Evolutionary conservation across 1,140 invertebrate genomes (phyloP).

Genomic region (Drosophila cardini): DNA sequence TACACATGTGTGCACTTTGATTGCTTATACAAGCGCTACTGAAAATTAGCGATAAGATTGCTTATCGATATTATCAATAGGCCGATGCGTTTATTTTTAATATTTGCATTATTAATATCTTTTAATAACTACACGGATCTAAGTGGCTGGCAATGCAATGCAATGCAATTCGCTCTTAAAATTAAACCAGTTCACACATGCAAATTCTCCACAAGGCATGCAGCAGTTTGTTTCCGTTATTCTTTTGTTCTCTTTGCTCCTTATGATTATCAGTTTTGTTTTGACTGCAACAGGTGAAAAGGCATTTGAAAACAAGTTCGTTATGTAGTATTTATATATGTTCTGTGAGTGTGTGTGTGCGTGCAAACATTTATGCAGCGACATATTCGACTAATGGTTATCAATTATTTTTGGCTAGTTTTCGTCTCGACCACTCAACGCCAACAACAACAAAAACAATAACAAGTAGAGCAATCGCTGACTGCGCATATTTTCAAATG

Average conservation of each 20-base stretch:
- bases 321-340: too few species aligned
- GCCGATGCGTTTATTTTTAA: background rate
- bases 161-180: background rate
- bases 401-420: constrained; percentile 20
- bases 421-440: background rate
- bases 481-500: constrained; percentile 26
- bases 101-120: constrained; percentile 3
- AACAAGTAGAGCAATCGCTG: constrained; percentile 1
- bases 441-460: constrained; percentile 20
- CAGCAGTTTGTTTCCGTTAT: background rate
- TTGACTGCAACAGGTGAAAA: constrained; percentile 48
- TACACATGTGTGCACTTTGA: constrained; percentile 7
- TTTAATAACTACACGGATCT: too few species aligned
- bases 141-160: too few species aligned
- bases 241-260: background rate
- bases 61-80: constrained; percentile 32
- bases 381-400: constrained; percentile 23
- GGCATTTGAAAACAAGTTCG: constrained; percentile 62
- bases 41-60: constrained; percentile 21
- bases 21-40: constrained; percentile 20
- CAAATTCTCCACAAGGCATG: constrained; percentile 40
- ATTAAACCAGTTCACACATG: constrained; percentile 15
- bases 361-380: constrained; percentile 4
- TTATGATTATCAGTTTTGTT: constrained; percentile 23
- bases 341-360: background rate